Base-by-base conservation (phyloP, 2,113 vertebrate species). In the Xenus cinereus region DNA sequence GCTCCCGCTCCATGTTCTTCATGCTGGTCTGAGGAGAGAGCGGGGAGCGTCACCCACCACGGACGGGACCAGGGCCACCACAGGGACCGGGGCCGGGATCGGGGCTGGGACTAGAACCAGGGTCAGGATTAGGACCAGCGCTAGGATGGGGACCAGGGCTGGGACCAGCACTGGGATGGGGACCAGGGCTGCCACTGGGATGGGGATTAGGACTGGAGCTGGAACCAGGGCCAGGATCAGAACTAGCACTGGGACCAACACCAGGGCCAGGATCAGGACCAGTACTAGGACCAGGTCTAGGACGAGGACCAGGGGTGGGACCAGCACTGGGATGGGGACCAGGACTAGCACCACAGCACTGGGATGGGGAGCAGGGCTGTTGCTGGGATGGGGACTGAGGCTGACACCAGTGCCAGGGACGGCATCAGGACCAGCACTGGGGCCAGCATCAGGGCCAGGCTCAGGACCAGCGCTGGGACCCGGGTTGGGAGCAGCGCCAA, bases 1-100 rank as follows among this genome's bases (percentile, higher is more conserved):
- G 98, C 95, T 99, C 99, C 69, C 98, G 98, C 93, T 99, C 99
- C 99, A 99, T 99, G 81, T 99, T 99, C 98, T 99, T 99, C 99
- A 99, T 99, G 97, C 99, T 99, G n/a, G 99, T 99, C 99, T 99
- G 97, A 26, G 85, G 93, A 91, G 56, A 94, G 80, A 96, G 73
- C 0, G 4, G 41, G 68, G 67, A 85, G 12, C 2, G 11, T 97
- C 93, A 86, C 30, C 48, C 0, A 0, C 68, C 0, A 0, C 6
- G 0, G 1, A 62, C 2, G 8, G 62, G 24, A 48, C 26, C 10
- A 3, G 27, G 26, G 12, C 7, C n/a, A 23, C 14, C 6, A 35
- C 4, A 2, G 18, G 19, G 10, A 20, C 18, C 4, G 8, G 33
- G 20, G 14, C 30, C 7, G 1, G 27, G 6, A 35, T 4, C 16